Evolutionary conservation across 2,888 invertebrate species (phyloP), one percentile per base, ranked within the genome.

Genomic region (Arrhopalites spinosus): DNA sequence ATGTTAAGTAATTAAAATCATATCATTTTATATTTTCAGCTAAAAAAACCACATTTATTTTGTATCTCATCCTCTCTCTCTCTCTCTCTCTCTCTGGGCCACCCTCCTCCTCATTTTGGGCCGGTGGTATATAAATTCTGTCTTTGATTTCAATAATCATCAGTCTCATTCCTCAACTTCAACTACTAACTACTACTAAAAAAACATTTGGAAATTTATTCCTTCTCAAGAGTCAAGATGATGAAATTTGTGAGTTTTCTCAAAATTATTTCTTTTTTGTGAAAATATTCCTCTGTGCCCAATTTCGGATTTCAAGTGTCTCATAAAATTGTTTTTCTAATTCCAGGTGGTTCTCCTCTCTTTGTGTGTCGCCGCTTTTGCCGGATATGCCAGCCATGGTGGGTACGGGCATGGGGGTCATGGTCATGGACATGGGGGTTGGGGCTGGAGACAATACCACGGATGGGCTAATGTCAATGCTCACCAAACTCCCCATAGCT

Each of bases 401-500:
- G 61, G 63, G 15, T 64, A 75, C 63, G 78, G 77, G 47, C 69
- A 75, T 66, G 73, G 67, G 29, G 75, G 73, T 3, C n/a, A n/a
- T 13, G 59, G 59, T 23, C 20, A 23, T 7, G 20, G 23, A 20
- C 7, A 59, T 23, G 7, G 25, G 11, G 59, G 59, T 23, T 59
- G 36, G 36, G 73, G 73, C 2, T 78, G 78, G 78, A 72, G 69
- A 69, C 72, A 72, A 47, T 77, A 77, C 73, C 47, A 61, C 45
- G 75, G 78, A 47, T 78, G 79, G 79, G 79, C 79, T 45, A 74
- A 78, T 64, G 79, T 79, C 17, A 74, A 79, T 27, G 69, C 73
- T 75, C 79, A 79, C 76, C 79, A 78, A 75, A 78, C 77, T 47
- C 78, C 78, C 20, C 50, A 75, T 63, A 76, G 74, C 59, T 81